Evolutionary conservation across 2,888 invertebrate genomes (phyloP).

Genomic region (Panopea generosa): DNA sequence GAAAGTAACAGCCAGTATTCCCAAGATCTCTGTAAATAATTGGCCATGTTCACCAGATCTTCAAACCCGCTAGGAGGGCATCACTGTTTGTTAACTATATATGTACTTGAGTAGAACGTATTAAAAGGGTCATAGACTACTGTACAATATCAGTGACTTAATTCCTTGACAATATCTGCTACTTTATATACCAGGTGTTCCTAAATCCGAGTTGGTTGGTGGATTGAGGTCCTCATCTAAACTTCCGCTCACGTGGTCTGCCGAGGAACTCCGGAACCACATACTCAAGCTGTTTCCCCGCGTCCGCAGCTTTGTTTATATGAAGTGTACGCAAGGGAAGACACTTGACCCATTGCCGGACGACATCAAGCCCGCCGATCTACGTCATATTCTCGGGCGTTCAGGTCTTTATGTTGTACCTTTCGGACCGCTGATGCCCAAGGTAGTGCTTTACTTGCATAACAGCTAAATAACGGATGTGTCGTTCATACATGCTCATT

Average conservation of each 20-base stretch:
- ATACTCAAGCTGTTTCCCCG: constrained; percentile 51
- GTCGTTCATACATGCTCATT: neutral
- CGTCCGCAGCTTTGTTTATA: constrained; percentile 48
- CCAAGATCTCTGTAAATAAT: too few species aligned
- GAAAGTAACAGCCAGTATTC: too few species aligned
- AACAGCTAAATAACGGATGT: neutral
- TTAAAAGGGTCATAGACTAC: too few species aligned
- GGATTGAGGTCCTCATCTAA: constrained; percentile 59
- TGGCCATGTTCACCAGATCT: too few species aligned
- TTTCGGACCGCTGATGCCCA: constrained; percentile 49
- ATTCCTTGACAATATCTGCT: too few species aligned
- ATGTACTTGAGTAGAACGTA: too few species aligned
- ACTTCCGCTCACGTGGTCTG: constrained; percentile 54
- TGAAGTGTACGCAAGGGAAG: constrained; percentile 62
- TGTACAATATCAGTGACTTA: too few species aligned
- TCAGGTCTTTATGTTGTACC: constrained; percentile 61
- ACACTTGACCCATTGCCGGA: constrained; percentile 58
- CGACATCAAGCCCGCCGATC: constrained; percentile 53
- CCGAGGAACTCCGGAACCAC: constrained; percentile 51
- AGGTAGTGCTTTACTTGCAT: too few species aligned
- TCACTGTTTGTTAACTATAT: too few species aligned
- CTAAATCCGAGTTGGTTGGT: constrained; percentile 55
- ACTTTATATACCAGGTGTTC: constrained; percentile 47
- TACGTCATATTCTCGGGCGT: constrained; percentile 50
- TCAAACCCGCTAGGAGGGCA: too few species aligned